These are phyloP conservation scores for Morone saxatilis DNA, from an alignment of 2,113 vertebrate genomes.

Conservation along the genomic window DNA sequence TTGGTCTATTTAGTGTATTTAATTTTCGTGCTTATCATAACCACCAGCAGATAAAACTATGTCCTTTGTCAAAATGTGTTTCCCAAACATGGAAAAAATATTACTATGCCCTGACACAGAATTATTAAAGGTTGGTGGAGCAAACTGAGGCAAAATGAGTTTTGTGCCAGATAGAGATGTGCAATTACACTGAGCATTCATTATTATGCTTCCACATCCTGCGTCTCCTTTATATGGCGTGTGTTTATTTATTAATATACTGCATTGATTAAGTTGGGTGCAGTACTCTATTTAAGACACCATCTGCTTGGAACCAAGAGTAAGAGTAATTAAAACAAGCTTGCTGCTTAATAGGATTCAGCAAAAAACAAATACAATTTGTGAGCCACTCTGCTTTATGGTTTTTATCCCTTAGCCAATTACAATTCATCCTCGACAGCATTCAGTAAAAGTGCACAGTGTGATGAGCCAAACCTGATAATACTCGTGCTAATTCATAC, in stretches of 20 bases:
- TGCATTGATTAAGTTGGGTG: constrained; percentile 62
- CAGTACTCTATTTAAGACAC: constrained; percentile 65
- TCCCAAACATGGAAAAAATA: not conserved
- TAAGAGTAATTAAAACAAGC: constrained; percentile 82
- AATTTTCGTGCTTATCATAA: constrained; percentile 4
- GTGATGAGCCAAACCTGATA: constrained; percentile 53
- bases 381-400: constrained; percentile 62
- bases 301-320: constrained; percentile 78
- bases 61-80: constrained; percentile 1
- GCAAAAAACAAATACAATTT: constrained; percentile 69
- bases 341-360: constrained; percentile 75
- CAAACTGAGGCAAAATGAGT: constrained; percentile 42
- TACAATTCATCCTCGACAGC: constrained; percentile 55
- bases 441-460: constrained; percentile 30
- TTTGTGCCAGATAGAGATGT: constrained; percentile 50
- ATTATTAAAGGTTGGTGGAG: constrained; percentile 21
- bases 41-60: not conserved
- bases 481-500: constrained; percentile 45
- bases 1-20: not conserved
- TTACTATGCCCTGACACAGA: not conserved
- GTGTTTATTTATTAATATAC: constrained; percentile 68
- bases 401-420: constrained; percentile 65
- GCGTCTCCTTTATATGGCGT: constrained; percentile 53
- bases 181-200: constrained; percentile 42
- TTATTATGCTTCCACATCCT: constrained; percentile 42